Evolutionary conservation across 2,113 vertebrate species (phyloP), one percentile per base, ranked within the genome.

Genomic region (Sinocyclocheilus anophthalmus): DNA sequence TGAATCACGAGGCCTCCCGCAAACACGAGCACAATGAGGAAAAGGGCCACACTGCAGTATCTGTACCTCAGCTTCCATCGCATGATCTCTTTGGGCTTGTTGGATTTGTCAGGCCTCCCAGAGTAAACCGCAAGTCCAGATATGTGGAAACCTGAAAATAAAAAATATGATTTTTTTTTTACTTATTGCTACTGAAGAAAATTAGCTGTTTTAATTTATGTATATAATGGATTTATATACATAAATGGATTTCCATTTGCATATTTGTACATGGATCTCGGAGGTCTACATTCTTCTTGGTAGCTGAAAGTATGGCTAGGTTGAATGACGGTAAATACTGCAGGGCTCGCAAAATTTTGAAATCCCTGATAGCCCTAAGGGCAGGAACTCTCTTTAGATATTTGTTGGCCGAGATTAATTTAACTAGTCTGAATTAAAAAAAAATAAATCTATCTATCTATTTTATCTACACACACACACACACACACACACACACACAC

Each of bases 61-160:
- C 98, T 94, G 88, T 96, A 96, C 82, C 97, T 93, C 83, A 97
- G 95, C 85, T 95, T 96, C 96, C 96, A 97, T 96, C 96, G 96
- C 98, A 99, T 70, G 4, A 37, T 70, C 12, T 24, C 61, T 65
- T 65, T 65, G 61, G n/a, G 24, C 5, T 65, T 4, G 55, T 20
- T 22, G 2, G 55, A 22, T 59, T 59, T 9, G 63, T 14, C 63
- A 67, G 13, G 2, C 63, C 63, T 24, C 13, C n/a, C 24, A 26
- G 24, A 67, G 55, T 22, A 59, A 57, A 59, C 6, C 2, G 18
- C 0, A 1, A 79, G 18, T 59, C 16, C 76, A 79, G 26, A 57
- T 37, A 11, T 39, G 4, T 11, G 6, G 18, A 30, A 37, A 37
- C 30, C 76, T 79, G 76, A 9, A 57, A n/a, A 67, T 16, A 37